A percentile compares a stretch with the other conserved stretches of the same genome.
Evolutionary conservation across 2,113 vertebrate species (phyloP).

Genomic region (Pygoscelis antarcticus): DNA sequence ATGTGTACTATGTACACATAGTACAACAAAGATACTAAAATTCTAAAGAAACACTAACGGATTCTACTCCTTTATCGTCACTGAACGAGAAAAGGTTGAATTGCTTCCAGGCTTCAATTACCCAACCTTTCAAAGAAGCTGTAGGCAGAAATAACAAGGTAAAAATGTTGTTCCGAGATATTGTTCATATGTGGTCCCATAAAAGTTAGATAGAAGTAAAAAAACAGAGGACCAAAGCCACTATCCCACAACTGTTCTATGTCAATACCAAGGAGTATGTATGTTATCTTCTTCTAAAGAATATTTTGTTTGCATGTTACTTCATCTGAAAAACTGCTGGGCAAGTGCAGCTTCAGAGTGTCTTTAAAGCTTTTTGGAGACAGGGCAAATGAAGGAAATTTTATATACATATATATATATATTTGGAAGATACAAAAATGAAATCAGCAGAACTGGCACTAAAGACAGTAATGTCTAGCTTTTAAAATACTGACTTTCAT

Average conservation of each 20-base stretch:
- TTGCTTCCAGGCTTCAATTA: not conserved
- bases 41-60: not conserved
- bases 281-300: not conserved
- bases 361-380: not conserved
- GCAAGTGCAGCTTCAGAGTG: not conserved
- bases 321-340: not conserved
- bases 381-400: not conserved
- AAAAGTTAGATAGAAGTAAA: not conserved
- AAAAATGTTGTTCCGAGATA: not conserved
- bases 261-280: not conserved
- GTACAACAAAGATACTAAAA: not conserved
- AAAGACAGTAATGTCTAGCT: not conserved
- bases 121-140: not conserved
- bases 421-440: not conserved
- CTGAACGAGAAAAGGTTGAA: not conserved
- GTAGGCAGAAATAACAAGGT: not conserved
- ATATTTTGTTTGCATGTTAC: not conserved
- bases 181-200: not conserved
- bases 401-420: not conserved
- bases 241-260: not conserved
- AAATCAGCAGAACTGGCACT: not conserved
- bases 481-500: not conserved
- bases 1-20: too few relatives aligned
- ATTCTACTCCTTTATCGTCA: not conserved
- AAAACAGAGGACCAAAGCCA: not conserved